Conservation (phyloP, 2,113 vertebrate genomes). For the Syngnathoides biaculeatus region DNA sequence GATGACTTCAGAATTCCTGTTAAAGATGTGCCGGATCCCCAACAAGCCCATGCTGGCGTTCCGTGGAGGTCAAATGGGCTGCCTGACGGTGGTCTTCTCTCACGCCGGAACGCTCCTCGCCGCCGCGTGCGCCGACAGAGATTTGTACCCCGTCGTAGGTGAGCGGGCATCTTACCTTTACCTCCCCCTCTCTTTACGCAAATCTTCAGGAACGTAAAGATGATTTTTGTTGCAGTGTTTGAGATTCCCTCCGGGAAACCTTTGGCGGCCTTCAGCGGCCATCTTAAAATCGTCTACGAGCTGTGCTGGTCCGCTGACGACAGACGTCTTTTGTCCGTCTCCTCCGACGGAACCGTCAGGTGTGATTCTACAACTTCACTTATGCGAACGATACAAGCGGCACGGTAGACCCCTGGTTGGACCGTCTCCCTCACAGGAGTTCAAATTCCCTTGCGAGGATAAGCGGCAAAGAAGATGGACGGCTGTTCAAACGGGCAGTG, state of each 20-base stretch:
- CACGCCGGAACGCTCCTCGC: slow-evolving; percentile 83
- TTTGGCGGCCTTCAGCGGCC: slow-evolving; percentile 85
- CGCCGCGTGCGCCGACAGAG: slow-evolving; percentile 87
- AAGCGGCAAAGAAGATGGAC: too few relatives aligned
- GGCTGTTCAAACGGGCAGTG: too few relatives aligned
- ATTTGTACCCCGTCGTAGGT: slow-evolving; percentile 88
- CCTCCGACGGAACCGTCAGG: slow-evolving; percentile 94
- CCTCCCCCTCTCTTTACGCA: not conserved
- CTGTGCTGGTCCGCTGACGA: slow-evolving; percentile 93
- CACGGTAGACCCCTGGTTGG: too few relatives aligned
- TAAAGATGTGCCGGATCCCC: slow-evolving; percentile 88
- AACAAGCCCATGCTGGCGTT: slow-evolving; percentile 86
- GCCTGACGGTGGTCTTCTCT: slow-evolving; percentile 87
- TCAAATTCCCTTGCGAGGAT: too few relatives aligned
- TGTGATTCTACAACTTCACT: slow-evolving; percentile 30
- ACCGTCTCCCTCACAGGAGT: too few relatives aligned
- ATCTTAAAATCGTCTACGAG: slow-evolving; percentile 94
- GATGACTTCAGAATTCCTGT: slow-evolving; percentile 1
- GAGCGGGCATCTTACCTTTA: slow-evolving; percentile 44
- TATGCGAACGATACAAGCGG: not conserved
- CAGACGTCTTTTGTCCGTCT: slow-evolving; percentile 83
- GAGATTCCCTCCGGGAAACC: slow-evolving; percentile 92
- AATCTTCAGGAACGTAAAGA: not conserved
- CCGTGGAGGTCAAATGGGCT: slow-evolving; percentile 86
- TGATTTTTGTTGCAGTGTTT: slow-evolving; percentile 78